phyloP scores from a whole-genome alignment of 2,113 vertebrate species.

The Struthidea cinerea region DNA sequence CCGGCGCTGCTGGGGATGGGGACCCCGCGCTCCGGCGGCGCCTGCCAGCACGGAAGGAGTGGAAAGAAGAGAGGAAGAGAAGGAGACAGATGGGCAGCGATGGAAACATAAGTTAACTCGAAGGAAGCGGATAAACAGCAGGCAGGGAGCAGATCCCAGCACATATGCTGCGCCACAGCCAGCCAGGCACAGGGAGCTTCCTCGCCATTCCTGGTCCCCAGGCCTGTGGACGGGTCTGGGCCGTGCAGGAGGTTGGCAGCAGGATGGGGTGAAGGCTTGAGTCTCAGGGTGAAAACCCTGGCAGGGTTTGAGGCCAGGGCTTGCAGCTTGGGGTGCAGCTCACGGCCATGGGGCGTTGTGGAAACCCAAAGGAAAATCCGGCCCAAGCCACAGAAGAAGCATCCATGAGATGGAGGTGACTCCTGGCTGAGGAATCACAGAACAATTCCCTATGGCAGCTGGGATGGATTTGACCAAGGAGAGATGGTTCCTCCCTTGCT shows the following conservation, averaged over 20 bases:
- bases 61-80: background rate
- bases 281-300: fast-evolving
- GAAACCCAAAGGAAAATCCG: background rate
- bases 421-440: background rate
- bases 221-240: fast-evolving
- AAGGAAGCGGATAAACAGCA: conserved; percentile 80
- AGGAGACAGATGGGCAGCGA: conserved; percentile 72
- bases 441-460: fast-evolving
- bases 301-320: background rate
- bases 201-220: fast-evolving
- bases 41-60: background rate
- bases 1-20: background rate
- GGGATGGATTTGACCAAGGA: background rate
- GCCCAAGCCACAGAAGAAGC: background rate
- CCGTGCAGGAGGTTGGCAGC: fast-evolving
- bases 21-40: fast-evolving
- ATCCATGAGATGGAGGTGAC: background rate
- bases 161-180: conserved; percentile 69
- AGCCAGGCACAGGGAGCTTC: conserved; percentile 24
- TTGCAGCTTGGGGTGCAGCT: background rate
- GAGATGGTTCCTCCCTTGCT: background rate
- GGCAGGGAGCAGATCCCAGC: conserved; percentile 72
- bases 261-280: background rate
- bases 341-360: fast-evolving
- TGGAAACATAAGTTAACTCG: conserved; percentile 79